phyloP scores from a whole-genome alignment of 2,888 invertebrate genomes.

The Lissocephala sabroskyi region DNA sequence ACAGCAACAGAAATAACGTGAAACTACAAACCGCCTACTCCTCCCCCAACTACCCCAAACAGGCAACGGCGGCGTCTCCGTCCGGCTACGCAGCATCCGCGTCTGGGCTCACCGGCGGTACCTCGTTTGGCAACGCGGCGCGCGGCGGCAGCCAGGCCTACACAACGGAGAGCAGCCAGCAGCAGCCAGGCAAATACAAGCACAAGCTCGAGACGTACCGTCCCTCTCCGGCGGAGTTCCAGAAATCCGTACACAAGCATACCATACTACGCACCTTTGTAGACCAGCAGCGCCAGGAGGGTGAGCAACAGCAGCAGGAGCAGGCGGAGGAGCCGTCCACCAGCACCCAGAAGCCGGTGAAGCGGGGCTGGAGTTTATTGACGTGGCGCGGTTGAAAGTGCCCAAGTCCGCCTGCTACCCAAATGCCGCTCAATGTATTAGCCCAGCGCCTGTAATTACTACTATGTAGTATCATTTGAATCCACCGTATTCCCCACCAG shows the following conservation, averaged over 20 bases:
- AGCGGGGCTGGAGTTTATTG: conserved; percentile 65
- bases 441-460: conserved; percentile 60
- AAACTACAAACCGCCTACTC: conserved; percentile 38
- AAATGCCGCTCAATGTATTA: conserved; percentile 59
- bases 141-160: conserved; percentile 51
- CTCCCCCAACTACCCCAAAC: conserved; percentile 68
- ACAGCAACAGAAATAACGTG: conserved; percentile 72
- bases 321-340: conserved; percentile 6
- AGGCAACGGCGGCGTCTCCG: conserved; percentile 70
- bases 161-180: conserved; percentile 49
- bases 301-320: conserved; percentile 57
- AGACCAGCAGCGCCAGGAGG: conserved; percentile 41
- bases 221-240: conserved; percentile 59
- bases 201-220: conserved; percentile 64
- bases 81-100: conserved; percentile 18
- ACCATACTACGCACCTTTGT: conserved; percentile 63
- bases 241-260: conserved; percentile 64
- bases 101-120: conserved; percentile 26
- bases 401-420: conserved; percentile 9
- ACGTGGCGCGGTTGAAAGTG: conserved; percentile 63
- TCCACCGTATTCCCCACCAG: conserved; percentile 4
- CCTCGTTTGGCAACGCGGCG: conserved; percentile 49
- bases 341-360: conserved; percentile 35
- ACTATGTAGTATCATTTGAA: conserved; percentile 66
- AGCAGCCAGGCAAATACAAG: conserved; percentile 35